These are phyloP conservation scores for Buceros bicornis DNA, from an alignment of 2,797 vertebrate genomes.

Conservation along the genomic window DNA sequence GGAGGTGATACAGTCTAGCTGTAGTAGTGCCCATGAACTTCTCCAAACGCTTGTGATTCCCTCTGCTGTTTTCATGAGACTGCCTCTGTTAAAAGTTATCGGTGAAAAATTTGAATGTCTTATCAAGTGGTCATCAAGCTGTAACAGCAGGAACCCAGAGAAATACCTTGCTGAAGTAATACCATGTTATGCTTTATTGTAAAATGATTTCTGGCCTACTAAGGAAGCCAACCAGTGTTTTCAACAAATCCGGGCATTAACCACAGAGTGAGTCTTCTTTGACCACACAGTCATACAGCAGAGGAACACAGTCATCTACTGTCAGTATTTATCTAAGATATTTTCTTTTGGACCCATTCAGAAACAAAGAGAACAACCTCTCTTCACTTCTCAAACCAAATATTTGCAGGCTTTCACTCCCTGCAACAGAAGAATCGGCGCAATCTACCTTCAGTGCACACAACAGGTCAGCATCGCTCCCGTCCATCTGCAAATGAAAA, in stretches of 20 bases:
- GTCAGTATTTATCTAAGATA: background rate
- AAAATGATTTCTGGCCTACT: background rate
- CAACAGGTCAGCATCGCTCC: background rate
- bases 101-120: constrained; percentile 15
- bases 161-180: background rate
- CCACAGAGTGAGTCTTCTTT: background rate
- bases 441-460: background rate
- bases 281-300: background rate
- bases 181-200: background rate
- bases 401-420: background rate
- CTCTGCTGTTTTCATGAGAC: background rate
- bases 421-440: background rate
- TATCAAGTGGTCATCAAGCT: background rate
- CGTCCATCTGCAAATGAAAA: background rate
- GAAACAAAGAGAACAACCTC: background rate
- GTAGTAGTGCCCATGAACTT: background rate
- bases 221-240: background rate
- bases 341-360: background rate
- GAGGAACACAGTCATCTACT: background rate
- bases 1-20: background rate
- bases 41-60: background rate
- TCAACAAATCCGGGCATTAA: background rate
- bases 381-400: background rate
- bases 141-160: background rate
- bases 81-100: background rate